A percentile compares a stretch with the other conserved stretches of the same genome.
These are phyloP conservation scores for Trichacis sp. DNA, from an alignment of 2,888 invertebrate species.

Conservation along the genomic window DNA sequence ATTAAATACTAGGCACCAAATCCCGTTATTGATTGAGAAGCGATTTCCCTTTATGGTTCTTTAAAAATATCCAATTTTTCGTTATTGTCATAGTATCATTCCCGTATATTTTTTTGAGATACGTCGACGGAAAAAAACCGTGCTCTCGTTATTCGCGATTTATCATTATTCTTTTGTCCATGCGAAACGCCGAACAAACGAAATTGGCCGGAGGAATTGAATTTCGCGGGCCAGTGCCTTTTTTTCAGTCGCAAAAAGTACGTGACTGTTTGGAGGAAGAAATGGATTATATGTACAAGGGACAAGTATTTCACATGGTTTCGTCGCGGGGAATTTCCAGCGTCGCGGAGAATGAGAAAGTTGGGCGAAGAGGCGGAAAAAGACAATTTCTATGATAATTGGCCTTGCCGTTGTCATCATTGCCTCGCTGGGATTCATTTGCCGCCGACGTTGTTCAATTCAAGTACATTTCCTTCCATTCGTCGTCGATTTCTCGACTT, in stretches of 20 bases:
- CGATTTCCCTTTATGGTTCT: no score
- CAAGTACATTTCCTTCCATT: conserved; percentile 9
- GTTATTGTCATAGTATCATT: not conserved
- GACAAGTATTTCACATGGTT: conserved; percentile 41
- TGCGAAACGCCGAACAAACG: conserved; percentile 11
- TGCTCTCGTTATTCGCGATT: not conserved
- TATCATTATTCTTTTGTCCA: not conserved
- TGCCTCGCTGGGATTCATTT: conserved; percentile 51
- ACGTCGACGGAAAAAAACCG: not conserved
- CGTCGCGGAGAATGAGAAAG: conserved; percentile 34
- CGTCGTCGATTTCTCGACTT: no score
- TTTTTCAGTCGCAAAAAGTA: conserved; percentile 30
- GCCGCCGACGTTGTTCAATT: conserved; percentile 41
- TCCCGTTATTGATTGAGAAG: no score
- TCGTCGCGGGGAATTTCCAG: conserved; percentile 20
- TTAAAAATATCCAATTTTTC: no score
- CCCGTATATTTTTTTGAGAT: not conserved
- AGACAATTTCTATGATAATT: conserved; percentile 65
- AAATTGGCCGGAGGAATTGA: conserved; percentile 35
- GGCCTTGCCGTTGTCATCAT: conserved; percentile 48
- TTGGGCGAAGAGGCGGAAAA: conserved; percentile 35
- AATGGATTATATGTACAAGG: conserved; percentile 42
- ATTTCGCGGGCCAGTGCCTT: conserved; percentile 29
- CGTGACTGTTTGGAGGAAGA: conserved; percentile 37
- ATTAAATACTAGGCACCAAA: no score